A percentile compares a stretch with the other conserved stretches of the same genome.
phyloP scores from a whole-genome alignment of 2,113 vertebrate species.

The Paramormyrops kingsleyae region DNA sequence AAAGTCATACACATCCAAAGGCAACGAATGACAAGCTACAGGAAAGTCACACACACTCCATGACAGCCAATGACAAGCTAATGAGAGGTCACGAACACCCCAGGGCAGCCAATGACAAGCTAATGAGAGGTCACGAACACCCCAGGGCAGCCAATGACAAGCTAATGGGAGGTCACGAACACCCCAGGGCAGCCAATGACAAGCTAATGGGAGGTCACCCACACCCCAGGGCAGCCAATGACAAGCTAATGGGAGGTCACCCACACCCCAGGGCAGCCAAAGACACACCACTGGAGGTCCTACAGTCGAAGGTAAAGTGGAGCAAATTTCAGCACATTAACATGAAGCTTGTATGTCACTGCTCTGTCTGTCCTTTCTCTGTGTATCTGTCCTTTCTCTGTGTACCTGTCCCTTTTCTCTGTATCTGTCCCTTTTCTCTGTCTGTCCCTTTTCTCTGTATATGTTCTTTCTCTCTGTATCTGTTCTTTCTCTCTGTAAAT shows the following conservation, averaged over 20 bases:
- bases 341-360: slow-evolving; percentile 50
- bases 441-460: too few relatives aligned
- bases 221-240: not conserved
- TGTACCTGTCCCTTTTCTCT: too few relatives aligned
- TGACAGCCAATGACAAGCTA: not conserved
- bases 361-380: not conserved
- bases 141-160: not conserved
- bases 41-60: slow-evolving; percentile 26
- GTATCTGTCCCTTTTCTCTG: too few relatives aligned
- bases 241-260: not conserved
- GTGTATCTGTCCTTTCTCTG: too few relatives aligned
- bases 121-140: not conserved
- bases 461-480: too few relatives aligned
- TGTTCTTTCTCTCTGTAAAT: too few relatives aligned
- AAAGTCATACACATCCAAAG: slow-evolving; percentile 22
- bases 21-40: slow-evolving; percentile 73
- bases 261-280: not conserved
- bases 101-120: not conserved
- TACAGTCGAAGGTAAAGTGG: slow-evolving; percentile 85
- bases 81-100: not conserved
- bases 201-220: not conserved
- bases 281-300: slow-evolving; percentile 49
- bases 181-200: not conserved
- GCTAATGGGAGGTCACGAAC: not conserved
- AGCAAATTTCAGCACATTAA: slow-evolving; percentile 88